Evolutionary conservation across 2,888 invertebrate genomes (phyloP), one percentile per base, ranked within the genome.

Genomic region (Coleophora deauratella): DNA sequence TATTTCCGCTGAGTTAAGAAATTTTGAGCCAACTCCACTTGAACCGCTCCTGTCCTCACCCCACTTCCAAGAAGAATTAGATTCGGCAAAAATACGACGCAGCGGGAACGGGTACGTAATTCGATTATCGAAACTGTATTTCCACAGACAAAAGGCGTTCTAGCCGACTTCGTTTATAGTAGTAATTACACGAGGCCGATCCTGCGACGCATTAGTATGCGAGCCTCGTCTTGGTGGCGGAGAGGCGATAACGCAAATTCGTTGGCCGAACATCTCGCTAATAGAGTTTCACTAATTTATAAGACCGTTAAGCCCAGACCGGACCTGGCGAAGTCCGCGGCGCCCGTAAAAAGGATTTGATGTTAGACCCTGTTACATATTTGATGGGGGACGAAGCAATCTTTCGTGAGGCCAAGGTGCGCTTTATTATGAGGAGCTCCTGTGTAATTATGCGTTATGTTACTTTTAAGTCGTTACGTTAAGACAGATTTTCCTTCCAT

Each of bases 221-320:
- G 67, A 59, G 63, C 55, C 70, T 68, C 73, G 78, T 66, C 58
- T 59, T 57, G 59, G 65, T 64, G 66, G 67, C 74, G 61, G 43
- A 62, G 67, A 76, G 77, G 81, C 80, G 85, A 85, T 85, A 84
- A 84, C 81, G 78, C 80, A 82, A 85, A 84, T 84, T 82, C 81
- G 79, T 82, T 82, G 74, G 70, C 66, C 74, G 77, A 82, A 78
- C 81, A 81, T 84, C 81, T 72, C 74, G 80, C 77, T 85, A 85
- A 84, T 85, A 85, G 84, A 84, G 84, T 84, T 85, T 81, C 78
- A 77, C 81, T 85, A 82, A 85, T 85, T 85, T 85, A 82, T 81
- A 82, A 82, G 82, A 66, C 72, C 70, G 75, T 79, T 76, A 80
- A 76, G 79, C 49, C 66, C 57, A 64, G 55, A 55, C 65, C 66